phyloP scores from a whole-genome alignment of 2,888 invertebrate genomes.

The Gymnocheta viridis region DNA sequence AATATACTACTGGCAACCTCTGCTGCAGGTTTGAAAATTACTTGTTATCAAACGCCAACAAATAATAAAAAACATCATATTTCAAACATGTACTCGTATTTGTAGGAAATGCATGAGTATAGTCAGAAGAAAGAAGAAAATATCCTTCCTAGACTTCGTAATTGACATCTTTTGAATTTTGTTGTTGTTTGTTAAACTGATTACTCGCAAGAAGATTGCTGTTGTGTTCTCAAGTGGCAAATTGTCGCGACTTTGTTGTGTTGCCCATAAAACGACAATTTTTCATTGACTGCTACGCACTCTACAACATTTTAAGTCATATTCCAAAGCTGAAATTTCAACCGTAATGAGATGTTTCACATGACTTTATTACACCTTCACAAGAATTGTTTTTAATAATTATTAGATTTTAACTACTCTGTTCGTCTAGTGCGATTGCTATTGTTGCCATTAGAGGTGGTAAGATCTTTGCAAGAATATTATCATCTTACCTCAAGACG shows the following conservation, averaged over 20 bases:
- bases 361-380: constrained; percentile 27
- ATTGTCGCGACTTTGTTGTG: constrained; percentile 4
- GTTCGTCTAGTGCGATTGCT: background rate
- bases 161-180: background rate
- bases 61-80: background rate
- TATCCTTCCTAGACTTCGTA: background rate
- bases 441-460: background rate
- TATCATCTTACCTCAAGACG: too few relatives aligned
- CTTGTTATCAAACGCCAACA: background rate
- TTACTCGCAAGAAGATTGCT: background rate
- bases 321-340: constrained; percentile 21
- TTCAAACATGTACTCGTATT: background rate
- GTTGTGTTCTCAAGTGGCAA: background rate
- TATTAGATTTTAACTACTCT: background rate
- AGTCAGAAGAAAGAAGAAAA: background rate
- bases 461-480: constrained; percentile 4
- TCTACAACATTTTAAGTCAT: background rate
- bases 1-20: too few relatives aligned
- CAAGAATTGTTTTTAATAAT: background rate
- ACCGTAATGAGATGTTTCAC: constrained; percentile 46
- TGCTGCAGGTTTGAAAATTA: too few relatives aligned
- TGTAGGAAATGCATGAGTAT: too few relatives aligned
- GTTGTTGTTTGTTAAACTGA: background rate
- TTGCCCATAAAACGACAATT: background rate
- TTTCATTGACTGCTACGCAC: too few relatives aligned